Evolutionary conservation across 2,113 vertebrate species (phyloP).

Genomic region (Saccopteryx leptura): DNA sequence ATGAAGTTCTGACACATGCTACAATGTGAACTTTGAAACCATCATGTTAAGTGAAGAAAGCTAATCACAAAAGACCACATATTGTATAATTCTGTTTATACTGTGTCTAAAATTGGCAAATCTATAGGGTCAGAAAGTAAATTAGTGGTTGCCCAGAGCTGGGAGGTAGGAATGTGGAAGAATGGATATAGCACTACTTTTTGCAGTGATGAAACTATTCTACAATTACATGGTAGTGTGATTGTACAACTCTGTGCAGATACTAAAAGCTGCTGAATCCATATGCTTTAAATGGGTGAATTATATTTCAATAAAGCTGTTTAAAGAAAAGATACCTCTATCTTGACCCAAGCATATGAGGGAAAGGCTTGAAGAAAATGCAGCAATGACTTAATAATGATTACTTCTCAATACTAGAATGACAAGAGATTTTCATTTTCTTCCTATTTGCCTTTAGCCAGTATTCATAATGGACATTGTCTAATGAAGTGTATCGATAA

Average conservation of each 20-base stretch:
- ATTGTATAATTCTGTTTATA: background rate
- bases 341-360: conserved; percentile 21
- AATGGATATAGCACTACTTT: background rate
- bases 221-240: background rate
- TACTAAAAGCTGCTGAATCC: background rate
- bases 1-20: background rate
- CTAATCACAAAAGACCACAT: background rate
- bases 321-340: background rate
- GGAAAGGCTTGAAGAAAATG: background rate
- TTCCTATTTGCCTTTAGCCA: background rate
- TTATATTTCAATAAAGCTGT: conserved; percentile 51
- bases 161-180: background rate
- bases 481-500: background rate
- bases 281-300: background rate
- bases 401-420: background rate
- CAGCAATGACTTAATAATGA: background rate
- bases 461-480: conserved; percentile 1
- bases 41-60: background rate
- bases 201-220: background rate
- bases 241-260: background rate
- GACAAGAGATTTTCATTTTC: conserved; percentile 27
- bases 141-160: background rate
- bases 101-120: background rate
- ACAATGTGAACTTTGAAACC: background rate
- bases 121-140: background rate